phyloP scores from a whole-genome alignment of 2,888 invertebrate genomes.

The Ctenicera cuprea region DNA sequence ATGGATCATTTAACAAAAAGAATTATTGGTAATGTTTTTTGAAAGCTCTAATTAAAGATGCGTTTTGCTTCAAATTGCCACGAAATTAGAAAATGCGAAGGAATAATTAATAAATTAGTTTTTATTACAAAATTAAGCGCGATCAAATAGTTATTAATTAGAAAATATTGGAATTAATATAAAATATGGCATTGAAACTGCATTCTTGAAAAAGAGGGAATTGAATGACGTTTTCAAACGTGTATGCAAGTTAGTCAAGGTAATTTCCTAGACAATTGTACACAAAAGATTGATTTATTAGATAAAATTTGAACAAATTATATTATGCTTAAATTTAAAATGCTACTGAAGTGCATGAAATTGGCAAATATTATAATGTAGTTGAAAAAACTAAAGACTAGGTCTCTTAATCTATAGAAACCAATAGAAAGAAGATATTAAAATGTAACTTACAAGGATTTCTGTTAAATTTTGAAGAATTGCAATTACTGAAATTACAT shows the following conservation, averaged over 20 bases:
- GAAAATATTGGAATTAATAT: conserved; percentile 17
- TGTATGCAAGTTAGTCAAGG: conserved; percentile 32
- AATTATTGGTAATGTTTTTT: background rate
- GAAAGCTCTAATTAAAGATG: too few relatives aligned
- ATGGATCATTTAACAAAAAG: background rate
- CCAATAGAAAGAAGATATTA: too few relatives aligned
- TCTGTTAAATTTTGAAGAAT: too few relatives aligned
- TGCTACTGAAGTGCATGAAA: too few relatives aligned
- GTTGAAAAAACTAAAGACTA: too few relatives aligned
- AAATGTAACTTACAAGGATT: too few relatives aligned
- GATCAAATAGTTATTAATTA: background rate
- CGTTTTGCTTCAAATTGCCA: background rate
- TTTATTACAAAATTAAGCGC: background rate
- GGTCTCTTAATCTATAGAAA: too few relatives aligned
- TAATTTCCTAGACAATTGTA: conserved; percentile 24
- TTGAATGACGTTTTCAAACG: conserved; percentile 12
- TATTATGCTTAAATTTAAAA: too few relatives aligned
- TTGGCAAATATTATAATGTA: too few relatives aligned
- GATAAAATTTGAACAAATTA: background rate
- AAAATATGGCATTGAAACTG: conserved; percentile 40
- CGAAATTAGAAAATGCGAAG: background rate
- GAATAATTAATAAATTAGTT: background rate
- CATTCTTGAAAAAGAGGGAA: conserved; percentile 37
- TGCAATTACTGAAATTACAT: too few relatives aligned
- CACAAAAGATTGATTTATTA: background rate